Evolutionary conservation across 2,113 vertebrate genomes (phyloP), one percentile per base, ranked within the genome.

Genomic region (Sapajus apella): DNA sequence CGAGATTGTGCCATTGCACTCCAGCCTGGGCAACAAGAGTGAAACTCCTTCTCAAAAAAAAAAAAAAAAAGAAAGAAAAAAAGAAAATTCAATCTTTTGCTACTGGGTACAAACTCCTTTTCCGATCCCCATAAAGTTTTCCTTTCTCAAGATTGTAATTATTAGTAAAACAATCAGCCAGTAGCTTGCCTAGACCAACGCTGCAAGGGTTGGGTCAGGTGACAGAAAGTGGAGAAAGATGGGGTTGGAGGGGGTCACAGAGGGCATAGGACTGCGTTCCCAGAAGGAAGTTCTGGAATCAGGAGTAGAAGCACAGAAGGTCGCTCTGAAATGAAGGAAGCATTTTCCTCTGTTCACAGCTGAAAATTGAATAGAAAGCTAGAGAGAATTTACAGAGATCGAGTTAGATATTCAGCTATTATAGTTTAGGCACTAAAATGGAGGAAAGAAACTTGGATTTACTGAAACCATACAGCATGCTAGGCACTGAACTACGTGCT

Each of bases 141-240:
- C 8, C 70, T 94, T 94, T 92, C 84, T 91, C 76, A 95, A 92
- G 52, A 93, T 8, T 80, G 32, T 45, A 93, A 70, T 90, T 93
- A 89, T 96, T 96, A 93, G 55, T 61, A 70, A 92, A 95, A 80
- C 8, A 43, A 76, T 61, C 52, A 95, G 21, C 61, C 32, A 70
- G 64, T n/a, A 91, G 81, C 45, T 72, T 96, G 76, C 70, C 75
- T 91, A 52, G 17, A 56, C 76, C 50, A 90, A 80, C 47, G 17
- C 55, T 94, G 45, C 35, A 84, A 90, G n/a, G 12, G 8, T 20
- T 97, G 77, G 32, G 70, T 94, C 45, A 79, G 58, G 37, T 92
- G 87, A 88, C 64, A 95, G 76, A 92, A 95, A 56, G 20, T 73
- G 16, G 20, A 95, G 85, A 95, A 88, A 52, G 66, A 61, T 3